Evolutionary conservation across 2,113 vertebrate genomes (phyloP), one percentile per base, ranked within the genome.

Genomic region (Regulus satrapa): DNA sequence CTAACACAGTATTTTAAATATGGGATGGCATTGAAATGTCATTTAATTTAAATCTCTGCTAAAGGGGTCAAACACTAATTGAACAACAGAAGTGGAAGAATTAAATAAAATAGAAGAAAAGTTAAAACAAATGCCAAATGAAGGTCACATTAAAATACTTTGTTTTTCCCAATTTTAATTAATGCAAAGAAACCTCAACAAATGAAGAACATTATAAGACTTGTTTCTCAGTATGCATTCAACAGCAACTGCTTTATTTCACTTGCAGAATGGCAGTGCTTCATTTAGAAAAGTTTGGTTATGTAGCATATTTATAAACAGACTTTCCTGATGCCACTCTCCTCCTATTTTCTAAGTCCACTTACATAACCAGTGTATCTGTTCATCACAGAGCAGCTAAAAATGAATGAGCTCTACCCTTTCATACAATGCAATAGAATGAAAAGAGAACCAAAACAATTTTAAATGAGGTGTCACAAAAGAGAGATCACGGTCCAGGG

Each of bases 1-100:
- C 99, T 99, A 99, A 99, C 99, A 98, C 98, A 99, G 98, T 99
- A 99, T 99, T 99, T 99, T 99, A 99, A 99, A 99, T 99, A 99
- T 98, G 99, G 99, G 98, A 99, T 98, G 99, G 99, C 99, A 99
- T 98, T 98, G 98, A 99, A 99, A 99, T 99, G 99, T 99, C 99
- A 99, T 99, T 99, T 99, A 99, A 99, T 99, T 99, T 99, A 99
- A 99, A 99, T 99, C 98, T 99, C 99, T 98, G 98, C 99, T 99
- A 99, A 99, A 99, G 99, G 98, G 99, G 99, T 99, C 99, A 99
- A 99, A 98, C 98, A 98, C 98, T 99, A 99, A 99, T 99, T 99
- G 99, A 99, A 99, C 99, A 99, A 99, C 99, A 99, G 98, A 98
- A 99, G 99, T 99, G 98, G 99, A 99, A 99, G 98, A 98, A 98